These are phyloP conservation scores for Taurulus bubalis DNA, from an alignment of 2,113 vertebrate genomes.

Conservation along the genomic window DNA sequence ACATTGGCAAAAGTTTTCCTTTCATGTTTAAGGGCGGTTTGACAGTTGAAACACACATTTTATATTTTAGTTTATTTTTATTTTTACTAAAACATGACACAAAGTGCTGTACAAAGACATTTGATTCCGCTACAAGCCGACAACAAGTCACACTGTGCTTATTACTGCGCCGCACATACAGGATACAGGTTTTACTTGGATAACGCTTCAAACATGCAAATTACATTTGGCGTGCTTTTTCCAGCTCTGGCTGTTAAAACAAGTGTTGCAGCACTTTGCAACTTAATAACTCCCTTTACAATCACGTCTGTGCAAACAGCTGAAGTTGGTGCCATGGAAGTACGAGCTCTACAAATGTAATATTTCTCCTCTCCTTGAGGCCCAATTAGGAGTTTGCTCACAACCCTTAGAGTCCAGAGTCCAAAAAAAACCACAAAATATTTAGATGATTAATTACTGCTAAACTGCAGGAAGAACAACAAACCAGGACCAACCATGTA, in stretches of 20 bases:
- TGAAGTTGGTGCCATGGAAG: slow-evolving; percentile 12
- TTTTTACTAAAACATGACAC: slow-evolving; percentile 15
- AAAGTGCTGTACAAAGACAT: slow-evolving; percentile 8
- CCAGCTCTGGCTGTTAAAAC: slow-evolving; percentile 8
- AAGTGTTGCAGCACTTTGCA: background rate
- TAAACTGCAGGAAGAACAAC: slow-evolving; percentile 54
- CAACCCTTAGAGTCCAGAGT: slow-evolving; percentile 45
- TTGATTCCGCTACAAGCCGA: slow-evolving; percentile 3
- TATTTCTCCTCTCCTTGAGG: slow-evolving; percentile 54
- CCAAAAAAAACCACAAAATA: slow-evolving; percentile 35
- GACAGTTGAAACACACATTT: no score
- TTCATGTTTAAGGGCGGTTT: no score
- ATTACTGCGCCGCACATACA: background rate
- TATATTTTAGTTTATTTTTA: no score
- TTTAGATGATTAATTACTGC: slow-evolving; percentile 68
- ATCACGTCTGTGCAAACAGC: slow-evolving; percentile 26
- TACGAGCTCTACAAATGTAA: slow-evolving; percentile 2
- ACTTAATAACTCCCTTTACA: slow-evolving; percentile 38
- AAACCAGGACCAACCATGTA: slow-evolving; percentile 23
- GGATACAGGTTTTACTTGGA: slow-evolving; percentile 6
- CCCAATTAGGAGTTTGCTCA: slow-evolving; percentile 61
- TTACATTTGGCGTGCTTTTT: slow-evolving; percentile 15
- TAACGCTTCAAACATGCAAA: slow-evolving; percentile 39
- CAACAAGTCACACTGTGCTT: background rate
- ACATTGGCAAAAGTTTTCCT: no score